phyloP scores from a whole-genome alignment of 2,888 invertebrate species.

The Phasia obesa region DNA sequence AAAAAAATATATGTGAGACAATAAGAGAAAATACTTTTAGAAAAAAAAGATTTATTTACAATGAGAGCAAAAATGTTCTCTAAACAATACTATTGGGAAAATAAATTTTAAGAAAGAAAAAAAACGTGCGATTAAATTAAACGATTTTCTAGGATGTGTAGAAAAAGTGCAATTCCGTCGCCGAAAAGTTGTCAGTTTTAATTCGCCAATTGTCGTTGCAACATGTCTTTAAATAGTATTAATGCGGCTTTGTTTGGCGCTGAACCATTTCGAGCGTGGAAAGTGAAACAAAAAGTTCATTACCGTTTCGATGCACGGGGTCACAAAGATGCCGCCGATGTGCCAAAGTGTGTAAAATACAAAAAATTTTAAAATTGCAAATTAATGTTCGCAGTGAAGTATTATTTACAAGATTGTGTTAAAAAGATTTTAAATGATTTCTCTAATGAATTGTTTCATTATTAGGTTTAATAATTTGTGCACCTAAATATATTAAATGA shows the following conservation, averaged over 20 bases:
- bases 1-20: constrained; percentile 23
- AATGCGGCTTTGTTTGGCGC: constrained; percentile 47
- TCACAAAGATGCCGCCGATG: constrained; percentile 52
- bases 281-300: constrained; percentile 78
- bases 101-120: constrained; percentile 12
- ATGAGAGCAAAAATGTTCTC: constrained; percentile 41
- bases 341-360: constrained; percentile 48
- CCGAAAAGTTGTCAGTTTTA: constrained; percentile 43
- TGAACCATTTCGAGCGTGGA: constrained; percentile 76
- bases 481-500: too few relatives aligned
- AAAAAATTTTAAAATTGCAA: neutral
- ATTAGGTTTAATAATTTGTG: too few relatives aligned
- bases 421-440: too few relatives aligned
- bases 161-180: neutral
- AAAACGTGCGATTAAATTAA: too few relatives aligned
- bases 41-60: constrained; percentile 5
- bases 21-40: neutral
- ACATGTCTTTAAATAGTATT: constrained; percentile 77
- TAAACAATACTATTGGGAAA: constrained; percentile 39
- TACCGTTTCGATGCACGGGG: constrained; percentile 75
- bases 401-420: too few relatives aligned
- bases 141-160: constrained; percentile 45
- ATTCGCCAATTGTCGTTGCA: constrained; percentile 38
- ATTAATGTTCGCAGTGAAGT: too few relatives aligned
- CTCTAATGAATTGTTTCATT: too few relatives aligned